phyloP scores from a whole-genome alignment of 64 coral and sea anemone species.

The Pachyseris speciosa region DNA sequence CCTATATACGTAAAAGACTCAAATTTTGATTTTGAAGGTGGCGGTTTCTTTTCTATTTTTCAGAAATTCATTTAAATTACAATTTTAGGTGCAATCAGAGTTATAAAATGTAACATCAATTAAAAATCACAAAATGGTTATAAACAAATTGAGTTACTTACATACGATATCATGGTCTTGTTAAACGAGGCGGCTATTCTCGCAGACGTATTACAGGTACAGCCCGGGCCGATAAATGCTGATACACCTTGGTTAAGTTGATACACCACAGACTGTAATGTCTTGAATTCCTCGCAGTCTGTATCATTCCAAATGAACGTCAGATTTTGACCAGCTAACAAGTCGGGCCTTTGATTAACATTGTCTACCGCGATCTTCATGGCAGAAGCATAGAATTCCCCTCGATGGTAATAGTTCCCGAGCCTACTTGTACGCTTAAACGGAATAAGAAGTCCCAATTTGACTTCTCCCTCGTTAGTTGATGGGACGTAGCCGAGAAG shows the following conservation, averaged over 20 bases:
- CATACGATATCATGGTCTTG: conserved; percentile 93
- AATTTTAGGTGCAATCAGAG: no score
- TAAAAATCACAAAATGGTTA: background rate
- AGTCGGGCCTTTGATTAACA: conserved; percentile 72
- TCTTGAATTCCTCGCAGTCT: conserved; percentile 81
- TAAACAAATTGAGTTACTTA: conserved; percentile 67
- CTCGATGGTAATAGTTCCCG: conserved; percentile 72
- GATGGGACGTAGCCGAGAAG: background rate
- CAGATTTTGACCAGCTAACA: conserved; percentile 80
- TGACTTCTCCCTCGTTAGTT: conserved; percentile 51
- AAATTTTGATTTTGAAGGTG: background rate
- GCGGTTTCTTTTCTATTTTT: no score
- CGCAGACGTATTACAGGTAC: conserved; percentile 79
- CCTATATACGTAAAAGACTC: no score
- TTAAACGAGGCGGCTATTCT: conserved; percentile 88
- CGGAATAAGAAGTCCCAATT: conserved; percentile 81
- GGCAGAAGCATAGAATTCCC: conserved; percentile 78
- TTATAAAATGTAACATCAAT: no score
- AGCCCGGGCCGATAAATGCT: conserved; percentile 88
- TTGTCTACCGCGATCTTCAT: conserved; percentile 88
- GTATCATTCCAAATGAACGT: conserved; percentile 94
- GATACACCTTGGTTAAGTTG: conserved; percentile 78
- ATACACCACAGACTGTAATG: conserved; percentile 61
- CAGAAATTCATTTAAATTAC: no score
- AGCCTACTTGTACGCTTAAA: conserved; percentile 60